Percentiles rank a stretch among this genome's conserved stretches.
These are phyloP conservation scores for Epicauta chinensis DNA, from an alignment of 1,140 invertebrate genomes.

Conservation along the genomic window DNA sequence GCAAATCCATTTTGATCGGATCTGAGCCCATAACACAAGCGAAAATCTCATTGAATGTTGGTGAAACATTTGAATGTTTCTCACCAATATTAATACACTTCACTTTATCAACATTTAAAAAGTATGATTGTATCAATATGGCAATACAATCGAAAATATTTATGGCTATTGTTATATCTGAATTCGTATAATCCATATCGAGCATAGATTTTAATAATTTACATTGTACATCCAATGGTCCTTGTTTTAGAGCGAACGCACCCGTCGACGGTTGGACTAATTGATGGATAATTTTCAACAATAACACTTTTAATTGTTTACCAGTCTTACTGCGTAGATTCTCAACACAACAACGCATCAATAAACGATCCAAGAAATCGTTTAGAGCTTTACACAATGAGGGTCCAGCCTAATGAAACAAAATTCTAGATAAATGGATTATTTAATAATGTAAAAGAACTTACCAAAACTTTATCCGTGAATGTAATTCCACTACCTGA, in stretches of 20 bases:
- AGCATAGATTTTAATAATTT: conserved; percentile 62
- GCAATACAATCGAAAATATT: conserved; percentile 70
- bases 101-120: conserved; percentile 53
- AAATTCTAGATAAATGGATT: too few species aligned
- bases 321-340: conserved; percentile 50
- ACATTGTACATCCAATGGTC: conserved; percentile 78
- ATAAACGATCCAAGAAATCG: conserved; percentile 63
- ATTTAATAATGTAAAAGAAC: too few species aligned
- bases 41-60: conserved; percentile 59
- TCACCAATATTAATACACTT: conserved; percentile 45
- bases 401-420: too few species aligned
- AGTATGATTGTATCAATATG: conserved; percentile 54
- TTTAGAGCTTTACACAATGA: conserved; percentile 67
- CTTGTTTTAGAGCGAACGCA: conserved; percentile 60
- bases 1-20: conserved; percentile 49
- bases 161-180: conserved; percentile 64
- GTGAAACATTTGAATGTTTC: conserved; percentile 36
- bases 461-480: conserved; percentile 50
- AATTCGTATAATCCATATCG: conserved; percentile 58
- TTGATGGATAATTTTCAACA: conserved; percentile 65
- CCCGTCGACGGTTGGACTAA: conserved; percentile 60
- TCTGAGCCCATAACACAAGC: conserved; percentile 59
- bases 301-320: conserved; percentile 58
- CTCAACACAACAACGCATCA: conserved; percentile 62
- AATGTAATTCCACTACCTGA: conserved; percentile 56